A percentile compares a stretch with the other conserved stretches of the same genome.
Conservation (phyloP, 1,140 invertebrate genomes). For the Drosophila athabasca region DNA sequence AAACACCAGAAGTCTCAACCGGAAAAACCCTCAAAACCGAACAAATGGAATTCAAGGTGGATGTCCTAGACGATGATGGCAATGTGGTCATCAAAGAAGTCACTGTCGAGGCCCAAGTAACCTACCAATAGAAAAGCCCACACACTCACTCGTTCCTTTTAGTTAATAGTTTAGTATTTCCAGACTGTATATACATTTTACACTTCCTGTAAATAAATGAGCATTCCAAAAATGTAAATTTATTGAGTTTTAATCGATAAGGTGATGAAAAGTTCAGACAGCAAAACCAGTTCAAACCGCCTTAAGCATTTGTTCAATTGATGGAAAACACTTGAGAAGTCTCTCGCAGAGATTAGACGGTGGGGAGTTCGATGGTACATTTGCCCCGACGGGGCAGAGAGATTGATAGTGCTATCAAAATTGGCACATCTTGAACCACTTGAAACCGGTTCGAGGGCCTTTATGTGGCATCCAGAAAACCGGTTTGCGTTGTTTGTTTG, state of each 20-base stretch:
- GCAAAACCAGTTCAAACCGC: conserved; percentile 39
- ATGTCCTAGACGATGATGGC: conserved; percentile 62
- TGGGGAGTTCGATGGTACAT: conserved; percentile 19
- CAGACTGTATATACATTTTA: conserved; percentile 11
- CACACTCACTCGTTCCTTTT: not conserved
- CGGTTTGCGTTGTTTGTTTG: conserved; percentile 46
- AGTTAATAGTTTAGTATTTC: not conserved
- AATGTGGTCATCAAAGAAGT: conserved; percentile 62
- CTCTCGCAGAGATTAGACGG: conserved; percentile 27
- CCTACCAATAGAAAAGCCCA: conserved; percentile 43
- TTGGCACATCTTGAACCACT: conserved; percentile 61
- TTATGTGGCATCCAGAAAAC: conserved; percentile 41
- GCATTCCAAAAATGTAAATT: conserved; percentile 43
- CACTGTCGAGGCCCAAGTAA: conserved; percentile 61
- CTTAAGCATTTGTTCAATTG: conserved; percentile 22
- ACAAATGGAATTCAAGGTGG: conserved; percentile 68
- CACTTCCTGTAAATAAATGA: conserved; percentile 27
- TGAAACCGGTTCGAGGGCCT: conserved; percentile 54
- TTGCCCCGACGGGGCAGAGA: conserved; percentile 23
- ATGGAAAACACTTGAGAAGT: conserved; percentile 40
- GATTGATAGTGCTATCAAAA: conserved; percentile 56
- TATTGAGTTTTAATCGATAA: conserved; percentile 34
- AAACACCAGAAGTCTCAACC: not conserved
- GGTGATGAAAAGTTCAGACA: conserved; percentile 17
- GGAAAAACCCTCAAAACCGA: conserved; percentile 41